These are phyloP conservation scores for Aphelocoma coerulescens DNA, from an alignment of 2,113 vertebrate genomes.

Conservation along the genomic window DNA sequence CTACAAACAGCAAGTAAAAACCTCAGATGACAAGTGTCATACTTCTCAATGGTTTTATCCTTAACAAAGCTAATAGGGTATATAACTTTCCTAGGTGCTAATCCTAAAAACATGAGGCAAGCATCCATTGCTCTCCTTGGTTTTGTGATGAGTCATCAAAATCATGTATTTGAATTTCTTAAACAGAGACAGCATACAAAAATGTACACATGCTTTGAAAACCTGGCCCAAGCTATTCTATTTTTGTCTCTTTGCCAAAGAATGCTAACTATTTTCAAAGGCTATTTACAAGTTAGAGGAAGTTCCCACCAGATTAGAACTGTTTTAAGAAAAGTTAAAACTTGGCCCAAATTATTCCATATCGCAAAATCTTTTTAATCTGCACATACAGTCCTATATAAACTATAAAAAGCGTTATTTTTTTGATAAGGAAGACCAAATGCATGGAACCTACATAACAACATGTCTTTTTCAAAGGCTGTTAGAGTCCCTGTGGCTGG, in stretches of 20 bases:
- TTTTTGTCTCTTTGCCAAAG: conserved; percentile 33
- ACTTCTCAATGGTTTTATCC: background rate
- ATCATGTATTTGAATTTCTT: background rate
- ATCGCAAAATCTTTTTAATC: background rate
- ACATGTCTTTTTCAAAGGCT: conserved; percentile 54
- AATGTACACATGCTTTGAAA: background rate
- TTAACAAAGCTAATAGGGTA: background rate
- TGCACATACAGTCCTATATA: background rate
- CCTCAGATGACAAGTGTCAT: background rate
- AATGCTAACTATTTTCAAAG: conserved; percentile 32
- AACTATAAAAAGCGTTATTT: background rate
- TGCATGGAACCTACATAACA: background rate
- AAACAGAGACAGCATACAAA: background rate
- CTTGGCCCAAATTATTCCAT: background rate
- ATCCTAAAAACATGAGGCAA: background rate
- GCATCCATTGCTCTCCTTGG: background rate
- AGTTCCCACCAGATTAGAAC: conserved; percentile 52
- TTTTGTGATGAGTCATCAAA: background rate
- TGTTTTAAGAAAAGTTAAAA: conserved; percentile 42
- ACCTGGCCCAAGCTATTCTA: background rate
- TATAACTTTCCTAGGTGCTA: background rate
- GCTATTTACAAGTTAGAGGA: conserved; percentile 63
- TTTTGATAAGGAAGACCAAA: conserved; percentile 40
- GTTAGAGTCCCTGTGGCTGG: conserved; percentile 59
- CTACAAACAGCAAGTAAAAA: background rate